Evolutionary conservation across 1,140 invertebrate genomes (phyloP), one percentile per base, ranked within the genome.

Genomic region (Mycetomoellerius zeteki): DNA sequence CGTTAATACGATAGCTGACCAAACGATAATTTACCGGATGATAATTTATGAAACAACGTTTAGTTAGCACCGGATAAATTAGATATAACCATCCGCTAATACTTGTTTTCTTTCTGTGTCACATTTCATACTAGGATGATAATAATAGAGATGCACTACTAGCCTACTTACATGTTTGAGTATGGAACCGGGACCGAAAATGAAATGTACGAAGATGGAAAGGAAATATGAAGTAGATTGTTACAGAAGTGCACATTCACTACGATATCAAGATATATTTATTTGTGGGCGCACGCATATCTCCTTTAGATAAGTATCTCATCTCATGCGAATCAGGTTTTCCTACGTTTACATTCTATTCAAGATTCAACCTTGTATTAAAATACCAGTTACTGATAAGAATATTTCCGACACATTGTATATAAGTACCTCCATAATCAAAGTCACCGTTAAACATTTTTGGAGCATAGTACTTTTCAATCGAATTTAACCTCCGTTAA

Each of bases 131-230:
- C 16, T 8, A 54, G 7, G 30, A 56, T 62, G 69, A 50, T 75
- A 84, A 84, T 84, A 21, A 16, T 47, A 30, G n/a, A 30, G 58
- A 47, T 56, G 56, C 54, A 56, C 27, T 19, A 43, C 16, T 60
- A 78, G 62, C 88, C 88, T 62, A 89, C 84, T 89, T 89, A 37
- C 19, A 10, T 71, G 24, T 6, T 33, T 19, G 60, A 56, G 27
- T 43, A 65, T 58, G 50, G 76, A 71, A 47, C 14, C 52, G 64
- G 21, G 84, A 88, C 76, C 75, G 91, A 92, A 92, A 92, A 90
- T 88, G 86, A 89, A 91, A 89, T 81, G 72, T 64, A 86, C 21
- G 86, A 88, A 58, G 67, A 43, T 33, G 43, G 80, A 78, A 75
- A 56, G 27, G 12, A 14, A 21, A 65, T 85, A 52, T 19, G 12